Conservation (phyloP, 2,113 vertebrate genomes). For the Ptychochromis oligacanthus region DNA sequence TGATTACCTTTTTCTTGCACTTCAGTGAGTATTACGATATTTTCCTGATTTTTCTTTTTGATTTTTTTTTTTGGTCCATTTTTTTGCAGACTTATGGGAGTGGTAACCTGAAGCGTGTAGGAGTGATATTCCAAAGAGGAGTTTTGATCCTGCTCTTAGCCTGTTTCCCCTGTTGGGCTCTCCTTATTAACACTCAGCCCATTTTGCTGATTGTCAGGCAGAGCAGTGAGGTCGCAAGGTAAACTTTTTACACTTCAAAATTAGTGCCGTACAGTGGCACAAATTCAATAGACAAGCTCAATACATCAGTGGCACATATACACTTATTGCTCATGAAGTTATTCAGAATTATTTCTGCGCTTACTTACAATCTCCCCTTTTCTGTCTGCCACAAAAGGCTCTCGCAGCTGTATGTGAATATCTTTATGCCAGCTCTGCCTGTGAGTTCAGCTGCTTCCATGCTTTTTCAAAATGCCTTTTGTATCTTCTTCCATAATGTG, state of each 20-base stretch:
- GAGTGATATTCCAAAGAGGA: conserved; percentile 87
- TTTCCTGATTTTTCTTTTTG: neutral
- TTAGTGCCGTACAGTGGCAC: neutral
- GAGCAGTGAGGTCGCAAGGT: conserved; percentile 86
- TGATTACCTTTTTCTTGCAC: neutral
- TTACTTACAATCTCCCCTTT: conserved; percentile 16
- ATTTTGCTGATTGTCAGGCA: conserved; percentile 85
- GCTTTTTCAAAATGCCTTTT: conserved; percentile 8
- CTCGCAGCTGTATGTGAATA: conserved; percentile 89
- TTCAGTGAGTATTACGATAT: neutral
- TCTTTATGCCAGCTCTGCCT: conserved; percentile 92
- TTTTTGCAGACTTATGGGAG: conserved; percentile 84
- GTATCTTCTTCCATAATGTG: conserved; percentile 11
- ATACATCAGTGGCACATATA: neutral
- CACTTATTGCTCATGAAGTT: neutral
- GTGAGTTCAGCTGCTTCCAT: conserved; percentile 79
- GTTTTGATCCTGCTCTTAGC: conserved; percentile 86
- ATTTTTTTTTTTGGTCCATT: neutral
- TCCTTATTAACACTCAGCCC: conserved; percentile 88
- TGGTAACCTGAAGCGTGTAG: conserved; percentile 87
- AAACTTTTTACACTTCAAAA: conserved; percentile 23
- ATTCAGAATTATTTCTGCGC: neutral
- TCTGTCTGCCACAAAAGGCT: conserved; percentile 78
- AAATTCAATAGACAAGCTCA: neutral
- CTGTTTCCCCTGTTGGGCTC: conserved; percentile 92